Conservation (phyloP, 2,797 vertebrate genomes). For the Poecilia gillii region DNA sequence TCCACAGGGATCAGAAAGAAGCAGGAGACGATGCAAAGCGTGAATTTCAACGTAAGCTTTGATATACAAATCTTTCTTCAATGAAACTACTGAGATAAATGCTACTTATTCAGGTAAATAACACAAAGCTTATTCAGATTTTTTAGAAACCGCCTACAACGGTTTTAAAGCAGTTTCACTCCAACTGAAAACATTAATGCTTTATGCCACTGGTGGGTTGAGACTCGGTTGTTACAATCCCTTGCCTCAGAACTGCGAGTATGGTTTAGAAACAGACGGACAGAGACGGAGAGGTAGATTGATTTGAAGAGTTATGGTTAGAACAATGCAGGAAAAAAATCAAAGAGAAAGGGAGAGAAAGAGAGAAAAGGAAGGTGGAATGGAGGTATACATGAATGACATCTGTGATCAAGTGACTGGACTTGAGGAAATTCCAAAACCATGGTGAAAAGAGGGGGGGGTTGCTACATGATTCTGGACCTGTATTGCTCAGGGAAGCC, state of each 20-base stretch:
- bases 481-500: constrained; percentile 75
- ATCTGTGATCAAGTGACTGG: constrained; percentile 63
- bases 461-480: constrained; percentile 86
- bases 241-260: constrained; percentile 78
- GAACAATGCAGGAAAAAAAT: constrained; percentile 64
- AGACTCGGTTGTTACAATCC: constrained; percentile 81
- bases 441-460: constrained; percentile 64
- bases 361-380: constrained; percentile 50
- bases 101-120: constrained; percentile 79
- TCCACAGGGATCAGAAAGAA: constrained; percentile 68
- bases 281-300: constrained; percentile 89
- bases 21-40: constrained; percentile 56
- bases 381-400: constrained; percentile 67
- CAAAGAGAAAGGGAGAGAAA: constrained; percentile 20
- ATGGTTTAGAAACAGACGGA: constrained; percentile 81
- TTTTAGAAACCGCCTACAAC: constrained; percentile 58
- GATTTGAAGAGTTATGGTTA: constrained; percentile 90
- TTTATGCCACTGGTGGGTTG: constrained; percentile 80
- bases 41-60: constrained; percentile 61
- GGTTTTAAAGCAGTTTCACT: constrained; percentile 71
- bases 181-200: constrained; percentile 79
- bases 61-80: constrained; percentile 68
- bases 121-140: constrained; percentile 91
- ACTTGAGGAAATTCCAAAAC: constrained; percentile 71
- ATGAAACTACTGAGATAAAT: constrained; percentile 67